Conservation (phyloP, 2,888 invertebrate genomes). For the Hirtodrosophila cameraria region DNA sequence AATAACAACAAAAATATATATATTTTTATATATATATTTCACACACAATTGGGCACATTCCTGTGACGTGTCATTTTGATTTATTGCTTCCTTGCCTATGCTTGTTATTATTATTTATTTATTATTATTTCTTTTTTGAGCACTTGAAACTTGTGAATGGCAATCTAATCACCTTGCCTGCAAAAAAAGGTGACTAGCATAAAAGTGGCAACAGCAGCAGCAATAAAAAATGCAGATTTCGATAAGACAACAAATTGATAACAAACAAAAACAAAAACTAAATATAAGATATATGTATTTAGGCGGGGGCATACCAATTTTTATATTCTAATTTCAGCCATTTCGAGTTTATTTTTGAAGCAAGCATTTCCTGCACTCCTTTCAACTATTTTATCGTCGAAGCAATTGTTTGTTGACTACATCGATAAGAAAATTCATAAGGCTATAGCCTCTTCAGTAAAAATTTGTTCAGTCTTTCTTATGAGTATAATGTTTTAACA, state of each 20-base stretch:
- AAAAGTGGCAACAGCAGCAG: conserved; percentile 23
- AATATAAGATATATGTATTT: no score
- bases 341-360: no score
- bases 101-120: background rate
- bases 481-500: no score
- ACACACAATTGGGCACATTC: conserved; percentile 6
- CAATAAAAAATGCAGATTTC: conserved; percentile 38
- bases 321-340: no score
- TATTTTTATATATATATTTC: background rate
- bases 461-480: no score
- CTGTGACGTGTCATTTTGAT: conserved; percentile 46
- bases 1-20: background rate
- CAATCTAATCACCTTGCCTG: conserved; percentile 43
- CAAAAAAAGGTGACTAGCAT: background rate
- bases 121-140: conserved; percentile 2
- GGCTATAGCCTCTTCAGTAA: no score
- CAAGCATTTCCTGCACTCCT: no score
- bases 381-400: no score
- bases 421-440: no score
- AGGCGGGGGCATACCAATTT: no score
- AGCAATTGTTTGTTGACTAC: no score
- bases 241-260: conserved; percentile 46
- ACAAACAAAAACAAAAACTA: conserved; percentile 11
- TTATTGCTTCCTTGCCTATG: conserved; percentile 23
- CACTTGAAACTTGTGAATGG: conserved; percentile 21